These are phyloP conservation scores for Danio albolineatus DNA, from an alignment of 2,797 vertebrate species.

Conservation along the genomic window DNA sequence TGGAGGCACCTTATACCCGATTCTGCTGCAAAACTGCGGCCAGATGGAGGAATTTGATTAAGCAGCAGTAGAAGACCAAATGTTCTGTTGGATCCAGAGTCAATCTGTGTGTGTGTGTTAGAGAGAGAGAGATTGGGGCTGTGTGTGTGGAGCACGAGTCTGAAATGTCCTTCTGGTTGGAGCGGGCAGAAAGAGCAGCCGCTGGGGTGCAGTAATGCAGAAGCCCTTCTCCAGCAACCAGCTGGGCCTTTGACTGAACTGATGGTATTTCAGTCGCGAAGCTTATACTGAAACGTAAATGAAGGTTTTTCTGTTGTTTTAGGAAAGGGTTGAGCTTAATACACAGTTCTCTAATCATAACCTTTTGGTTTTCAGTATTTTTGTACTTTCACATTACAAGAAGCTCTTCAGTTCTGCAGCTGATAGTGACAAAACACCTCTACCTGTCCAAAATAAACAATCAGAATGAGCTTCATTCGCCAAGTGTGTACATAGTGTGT, in stretches of 20 bases:
- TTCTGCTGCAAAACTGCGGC: conserved; percentile 93
- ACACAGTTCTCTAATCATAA: too few species aligned
- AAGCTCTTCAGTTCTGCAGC: too few species aligned
- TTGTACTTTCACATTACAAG: too few species aligned
- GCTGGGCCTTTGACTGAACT: conserved; percentile 82
- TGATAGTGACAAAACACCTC: too few species aligned
- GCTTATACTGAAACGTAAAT: too few species aligned
- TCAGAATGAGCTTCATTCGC: too few species aligned
- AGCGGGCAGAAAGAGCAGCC: conserved; percentile 95
- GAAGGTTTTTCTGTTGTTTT: too few species aligned
- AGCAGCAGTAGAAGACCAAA: conserved; percentile 99
- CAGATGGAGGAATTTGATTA: conserved; percentile 99
- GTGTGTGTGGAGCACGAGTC: conserved; percentile 91
- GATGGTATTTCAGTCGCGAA: too few species aligned
- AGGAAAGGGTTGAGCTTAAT: too few species aligned
- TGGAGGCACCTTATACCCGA: conserved; percentile 96
- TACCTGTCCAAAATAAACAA: too few species aligned
- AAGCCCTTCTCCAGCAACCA: conserved; percentile 98
- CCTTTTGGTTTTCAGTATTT: too few species aligned
- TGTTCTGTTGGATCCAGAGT: conserved; percentile 99
- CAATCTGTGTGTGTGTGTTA: conserved; percentile 84
- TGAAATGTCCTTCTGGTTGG: conserved; percentile 99
- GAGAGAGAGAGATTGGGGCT: conserved; percentile 81
- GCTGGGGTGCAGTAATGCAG: conserved; percentile 99
- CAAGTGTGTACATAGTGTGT: too few species aligned